Base-by-base conservation (phyloP, 1,140 invertebrate genomes). In the Drosophila busckii region DNA sequence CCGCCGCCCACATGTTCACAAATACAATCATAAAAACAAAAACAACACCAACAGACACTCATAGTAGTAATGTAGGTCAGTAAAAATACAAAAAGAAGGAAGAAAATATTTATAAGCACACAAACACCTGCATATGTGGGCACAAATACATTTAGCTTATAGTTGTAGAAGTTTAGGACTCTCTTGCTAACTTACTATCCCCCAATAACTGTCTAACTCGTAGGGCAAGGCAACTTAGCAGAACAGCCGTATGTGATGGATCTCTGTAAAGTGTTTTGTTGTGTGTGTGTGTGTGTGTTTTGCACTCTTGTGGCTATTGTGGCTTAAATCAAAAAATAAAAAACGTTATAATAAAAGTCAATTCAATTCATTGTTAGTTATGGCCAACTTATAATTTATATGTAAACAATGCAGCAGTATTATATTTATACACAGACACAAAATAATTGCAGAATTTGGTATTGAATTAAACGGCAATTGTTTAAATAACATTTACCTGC, bases 1-100 rank as follows among this genome's bases (percentile, higher is more conserved):
- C 6, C 26, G 12, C 28, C 29, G 37, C 22, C 32, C 60, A 29
- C 60, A 37, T n/a, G 15, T 22, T 10, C 52, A 50, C 70, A 67
- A 52, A 35, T 48, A 31, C 49, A 56, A 22, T 23, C 50, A 15
- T n/a, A n/a, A n/a, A 26, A 42, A 28, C 8, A 46, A 22, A 12
- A 31, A 9, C 16, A 35, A 35, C 37, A 23, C 25, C 9, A 42
- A 35, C 20, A n/a, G n/a, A n/a, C n/a, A n/a, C n/a, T n/a, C n/a
- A n/a, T n/a, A n/a, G n/a, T n/a, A n/a, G n/a, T n/a, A 70, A 82
- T 80, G 64, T 82, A 68, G 73, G 73, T 80, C 73, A 80, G 68
- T 68, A 50, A 65, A 52, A 55, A 65, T 66, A 64, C 48, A 46
- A 42, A 54, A 40, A 70, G 42, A 37, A 19, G 53, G 25, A 41